Evolutionary conservation across 1,140 invertebrate genomes (phyloP), one percentile per base, ranked within the genome.

Genomic region (Drosophila ohnishii): DNA sequence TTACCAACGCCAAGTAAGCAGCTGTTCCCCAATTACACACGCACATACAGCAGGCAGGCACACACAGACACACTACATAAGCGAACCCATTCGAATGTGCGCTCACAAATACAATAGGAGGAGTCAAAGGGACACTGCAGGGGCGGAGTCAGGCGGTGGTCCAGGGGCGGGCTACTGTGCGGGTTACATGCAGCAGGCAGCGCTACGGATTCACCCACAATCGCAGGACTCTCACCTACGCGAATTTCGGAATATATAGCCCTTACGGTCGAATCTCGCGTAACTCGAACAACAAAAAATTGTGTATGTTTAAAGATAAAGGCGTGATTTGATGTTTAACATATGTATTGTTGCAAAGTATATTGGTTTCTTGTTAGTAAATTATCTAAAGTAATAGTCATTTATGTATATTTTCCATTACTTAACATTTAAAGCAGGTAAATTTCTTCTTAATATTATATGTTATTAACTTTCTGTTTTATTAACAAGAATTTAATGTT

Each of bases 21-120:
- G 65, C 70, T 61, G 69, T 47, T 78, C 77, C 74, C 75, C 81
- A 85, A 80, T 85, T 80, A 85, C 66, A 74, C 66, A 63, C 51
- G 39, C 32, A 56, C 64, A 70, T 25, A 65, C 48, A 51, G 32
- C 63, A 66, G 40, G 63, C 59, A 56, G 50, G 32, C 30, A 65
- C 32, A 76, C 48, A 56, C 53, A 42, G 40, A 56, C 45, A 61
- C 55, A 47, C 39, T 37, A 75, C 34, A 44, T 9, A 57, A 85
- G 62, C 69, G 47, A 64, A 55, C 40, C 62, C 53, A 76, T 35
- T 76, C 40, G 62, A 75, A 67, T 75, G 73, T 75, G 73, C 73
- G 73, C 50, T 75, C 82, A 65, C 30, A 51, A 51, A 72, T 73
- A 63, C 50, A 75, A 50, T 32, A 58, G 61, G 39, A 39, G 35